Evolutionary conservation across 2,888 invertebrate species (phyloP).

Genomic region (Hedya salicella): DNA sequence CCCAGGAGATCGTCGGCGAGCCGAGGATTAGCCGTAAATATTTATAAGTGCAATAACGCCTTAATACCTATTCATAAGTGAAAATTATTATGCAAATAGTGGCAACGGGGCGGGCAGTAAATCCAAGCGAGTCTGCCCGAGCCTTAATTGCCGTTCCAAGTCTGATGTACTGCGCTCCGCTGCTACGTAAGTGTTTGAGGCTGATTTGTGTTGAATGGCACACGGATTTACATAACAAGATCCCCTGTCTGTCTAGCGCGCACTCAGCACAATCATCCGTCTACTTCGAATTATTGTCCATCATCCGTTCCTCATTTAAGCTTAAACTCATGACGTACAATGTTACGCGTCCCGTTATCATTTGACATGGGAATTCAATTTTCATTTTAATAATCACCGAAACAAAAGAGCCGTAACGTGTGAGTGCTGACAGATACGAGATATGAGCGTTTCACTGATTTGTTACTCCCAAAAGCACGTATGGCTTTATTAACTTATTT

Average conservation of each 20-base stretch:
- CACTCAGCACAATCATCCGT: constrained; percentile 44
- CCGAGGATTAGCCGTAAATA: constrained; percentile 72
- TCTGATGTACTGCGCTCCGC: constrained; percentile 49
- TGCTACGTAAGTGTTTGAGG: constrained; percentile 53
- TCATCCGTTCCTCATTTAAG: constrained; percentile 19
- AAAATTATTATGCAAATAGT: constrained; percentile 84
- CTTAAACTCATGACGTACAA: constrained; percentile 10
- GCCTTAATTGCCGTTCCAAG: constrained; percentile 67
- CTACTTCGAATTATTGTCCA: constrained; percentile 36
- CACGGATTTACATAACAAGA: constrained; percentile 56
- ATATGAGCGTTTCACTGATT: constrained; percentile 49
- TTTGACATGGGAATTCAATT: constrained; percentile 73
- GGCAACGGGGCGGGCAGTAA: constrained; percentile 72
- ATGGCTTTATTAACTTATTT: constrained; percentile 60
- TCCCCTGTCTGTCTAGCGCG: constrained; percentile 45
- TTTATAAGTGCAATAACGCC: constrained; percentile 82
- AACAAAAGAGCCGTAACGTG: constrained; percentile 62
- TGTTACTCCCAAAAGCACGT: constrained; percentile 42
- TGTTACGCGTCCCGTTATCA: constrained; percentile 52
- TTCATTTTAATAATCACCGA: constrained; percentile 72
- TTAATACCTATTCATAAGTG: constrained; percentile 84
- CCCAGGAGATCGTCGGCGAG: constrained; percentile 62
- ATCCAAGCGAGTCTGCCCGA: constrained; percentile 65
- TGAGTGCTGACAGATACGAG: constrained; percentile 55
- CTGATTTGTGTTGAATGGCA: constrained; percentile 58